A percentile compares a stretch with the other conserved stretches of the same genome.
phyloP scores from a whole-genome alignment of 1,140 invertebrate genomes.

The Triops longicaudatus region DNA sequence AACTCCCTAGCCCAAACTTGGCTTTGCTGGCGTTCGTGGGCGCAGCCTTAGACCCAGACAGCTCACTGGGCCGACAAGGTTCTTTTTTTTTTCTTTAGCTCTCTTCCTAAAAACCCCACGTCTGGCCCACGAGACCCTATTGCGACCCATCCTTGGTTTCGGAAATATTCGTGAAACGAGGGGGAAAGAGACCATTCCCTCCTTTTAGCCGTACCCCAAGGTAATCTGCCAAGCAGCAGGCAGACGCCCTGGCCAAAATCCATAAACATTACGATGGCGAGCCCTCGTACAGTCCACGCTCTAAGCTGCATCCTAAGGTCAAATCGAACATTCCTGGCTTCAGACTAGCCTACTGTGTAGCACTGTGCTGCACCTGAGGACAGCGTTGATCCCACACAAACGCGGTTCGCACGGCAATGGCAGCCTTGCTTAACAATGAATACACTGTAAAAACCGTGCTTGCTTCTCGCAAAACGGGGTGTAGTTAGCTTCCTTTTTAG shows the following conservation, averaged over 20 bases:
- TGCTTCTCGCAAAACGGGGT: too few species aligned
- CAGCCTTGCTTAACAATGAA: too few species aligned
- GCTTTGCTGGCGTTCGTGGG: background rate
- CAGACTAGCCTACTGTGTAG: too few species aligned
- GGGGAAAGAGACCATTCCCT: background rate
- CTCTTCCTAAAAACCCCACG: background rate
- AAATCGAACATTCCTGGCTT: too few species aligned
- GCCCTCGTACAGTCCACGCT: background rate
- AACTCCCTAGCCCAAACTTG: background rate
- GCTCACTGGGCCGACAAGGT: background rate
- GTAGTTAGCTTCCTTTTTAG: too few species aligned
- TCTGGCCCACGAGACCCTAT: background rate
- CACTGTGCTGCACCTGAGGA: too few species aligned
- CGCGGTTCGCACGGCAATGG: too few species aligned
- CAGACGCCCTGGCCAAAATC: background rate
- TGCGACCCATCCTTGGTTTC: background rate
- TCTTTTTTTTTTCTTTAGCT: background rate
- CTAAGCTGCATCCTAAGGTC: too few species aligned
- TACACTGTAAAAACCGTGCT: too few species aligned
- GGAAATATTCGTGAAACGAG: background rate
- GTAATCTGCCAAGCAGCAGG: background rate
- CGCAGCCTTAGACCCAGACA: background rate
- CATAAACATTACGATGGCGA: background rate
- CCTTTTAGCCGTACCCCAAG: background rate
- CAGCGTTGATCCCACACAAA: too few species aligned